Conservation (phyloP, 2,888 invertebrate species). For the Ichneumoninae sp. region DNA sequence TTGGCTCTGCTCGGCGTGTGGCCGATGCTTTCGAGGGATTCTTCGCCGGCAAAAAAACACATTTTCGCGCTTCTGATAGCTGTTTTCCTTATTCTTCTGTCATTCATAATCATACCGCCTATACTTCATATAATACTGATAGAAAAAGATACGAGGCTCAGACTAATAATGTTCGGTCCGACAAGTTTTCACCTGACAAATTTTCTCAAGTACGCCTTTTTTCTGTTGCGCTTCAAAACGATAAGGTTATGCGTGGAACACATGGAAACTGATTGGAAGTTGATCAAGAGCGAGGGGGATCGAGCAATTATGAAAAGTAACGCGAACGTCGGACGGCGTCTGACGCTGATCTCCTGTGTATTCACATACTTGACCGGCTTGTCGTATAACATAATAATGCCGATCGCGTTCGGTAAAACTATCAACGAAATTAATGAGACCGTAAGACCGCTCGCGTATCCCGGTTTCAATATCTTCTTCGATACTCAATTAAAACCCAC, state of each 20-base stretch:
- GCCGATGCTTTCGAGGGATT: background rate
- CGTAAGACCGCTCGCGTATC: constrained; percentile 72
- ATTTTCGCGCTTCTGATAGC: background rate
- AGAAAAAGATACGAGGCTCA: constrained; percentile 13
- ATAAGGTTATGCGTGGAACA: too few relatives aligned
- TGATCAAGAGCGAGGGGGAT: too few relatives aligned
- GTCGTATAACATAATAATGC: too few relatives aligned
- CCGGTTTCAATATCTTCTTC: constrained; percentile 72
- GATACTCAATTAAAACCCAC: constrained; percentile 68
- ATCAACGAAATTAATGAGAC: constrained; percentile 68
- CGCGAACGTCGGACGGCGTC: too few relatives aligned
- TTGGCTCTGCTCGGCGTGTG: constrained; percentile 25
- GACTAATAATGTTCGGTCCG: constrained; percentile 47
- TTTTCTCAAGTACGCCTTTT: constrained; percentile 21
- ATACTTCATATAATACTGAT: background rate
- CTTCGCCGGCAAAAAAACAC: background rate
- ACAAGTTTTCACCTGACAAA: constrained; percentile 31
- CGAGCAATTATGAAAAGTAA: too few relatives aligned
- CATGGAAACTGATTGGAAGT: too few relatives aligned
- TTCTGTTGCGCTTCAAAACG: too few relatives aligned
- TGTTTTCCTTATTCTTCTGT: background rate
- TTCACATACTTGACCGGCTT: too few relatives aligned
- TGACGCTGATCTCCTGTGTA: too few relatives aligned
- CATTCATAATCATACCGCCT: background rate
- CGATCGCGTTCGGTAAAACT: too few relatives aligned